Base-by-base conservation (phyloP, 2,888 invertebrate genomes). In the Frankliniella fusca region DNA sequence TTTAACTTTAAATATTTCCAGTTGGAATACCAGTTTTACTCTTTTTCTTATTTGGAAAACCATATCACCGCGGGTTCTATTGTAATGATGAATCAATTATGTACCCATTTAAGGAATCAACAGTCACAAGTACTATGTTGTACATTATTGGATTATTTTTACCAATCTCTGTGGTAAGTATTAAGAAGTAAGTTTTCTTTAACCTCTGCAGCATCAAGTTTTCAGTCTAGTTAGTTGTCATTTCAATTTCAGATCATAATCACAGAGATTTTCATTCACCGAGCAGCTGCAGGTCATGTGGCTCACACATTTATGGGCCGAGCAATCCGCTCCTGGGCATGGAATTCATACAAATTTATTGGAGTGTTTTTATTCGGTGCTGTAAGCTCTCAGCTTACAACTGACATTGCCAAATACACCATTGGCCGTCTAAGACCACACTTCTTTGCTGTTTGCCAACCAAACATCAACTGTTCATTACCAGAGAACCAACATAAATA, bases 381-480 rank as follows among this genome's bases (percentile, higher is more conserved):
- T 80, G 94, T 93, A 80, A 92, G 94, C 85, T 94, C 94, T 84
- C 96, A 96, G 88, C 89, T 97, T 81, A 92, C 94, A 84, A 98
- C 97, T 8, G 98, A 99, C 88, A 92, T 97, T 84, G 96, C 95
- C 84, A 98, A 99, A 89, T 98, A 97, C 88, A 93, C 94, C 15
- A 93, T 98, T 84, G 99, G 99, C 70, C 92, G 98, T 82, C 89
- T 98, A 85, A 90, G 99, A 85, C 99, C 99, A 50, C 98, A 99
- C 89, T 99, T 99, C 90, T 92, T 97, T 87, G 92, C 91, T 85
- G 93, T 98, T 0, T 99, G 99, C 87, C 89, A 91, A 82, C 98
- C 98, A 0, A 90, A 91, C 85, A 89, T 94, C 80, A 90, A 93
- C 86, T 94, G 95, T 86, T 87, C 87, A 3, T 48, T 81, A 23